Conservation (phyloP, 2,888 invertebrate genomes). For the Candidula unifasciata region DNA sequence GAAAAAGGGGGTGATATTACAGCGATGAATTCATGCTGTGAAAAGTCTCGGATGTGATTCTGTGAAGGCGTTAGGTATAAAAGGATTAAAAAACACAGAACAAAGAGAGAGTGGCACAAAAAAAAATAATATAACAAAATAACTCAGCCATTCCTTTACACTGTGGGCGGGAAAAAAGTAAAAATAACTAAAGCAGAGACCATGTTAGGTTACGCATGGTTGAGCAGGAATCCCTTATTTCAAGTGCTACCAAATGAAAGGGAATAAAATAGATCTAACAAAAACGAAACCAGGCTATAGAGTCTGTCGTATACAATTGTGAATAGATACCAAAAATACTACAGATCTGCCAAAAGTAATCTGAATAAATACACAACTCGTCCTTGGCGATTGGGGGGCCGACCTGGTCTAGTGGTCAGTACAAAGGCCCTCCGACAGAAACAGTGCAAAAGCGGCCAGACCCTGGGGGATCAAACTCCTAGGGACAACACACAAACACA, state of each 20-base stretch:
- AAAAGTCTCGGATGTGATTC: slow-evolving; percentile 4
- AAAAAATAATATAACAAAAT: too few species aligned
- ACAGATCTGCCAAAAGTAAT: slow-evolving; percentile 4
- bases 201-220: slow-evolving; percentile 26
- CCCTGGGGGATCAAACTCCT: too few species aligned
- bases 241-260: neutral
- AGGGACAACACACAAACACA: too few species aligned
- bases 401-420: too few species aligned
- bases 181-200: slow-evolving; percentile 20
- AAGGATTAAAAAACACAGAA: slow-evolving; percentile 19
- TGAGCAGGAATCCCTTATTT: slow-evolving; percentile 3
- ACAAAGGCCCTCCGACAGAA: too few species aligned
- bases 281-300: too few species aligned
- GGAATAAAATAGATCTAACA: slow-evolving; percentile 26
- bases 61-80: neutral
- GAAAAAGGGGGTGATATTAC: neutral
- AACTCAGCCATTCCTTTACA: neutral
- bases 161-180: neutral
- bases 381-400: too few species aligned
- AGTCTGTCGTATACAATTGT: too few species aligned
- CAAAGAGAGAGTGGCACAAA: neutral
- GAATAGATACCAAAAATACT: too few species aligned
- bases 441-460: too few species aligned
- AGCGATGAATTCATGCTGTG: neutral
- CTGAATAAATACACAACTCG: too few species aligned